phyloP scores from a whole-genome alignment of 2,797 vertebrate genomes.

The Pogonophryne albipinna region DNA sequence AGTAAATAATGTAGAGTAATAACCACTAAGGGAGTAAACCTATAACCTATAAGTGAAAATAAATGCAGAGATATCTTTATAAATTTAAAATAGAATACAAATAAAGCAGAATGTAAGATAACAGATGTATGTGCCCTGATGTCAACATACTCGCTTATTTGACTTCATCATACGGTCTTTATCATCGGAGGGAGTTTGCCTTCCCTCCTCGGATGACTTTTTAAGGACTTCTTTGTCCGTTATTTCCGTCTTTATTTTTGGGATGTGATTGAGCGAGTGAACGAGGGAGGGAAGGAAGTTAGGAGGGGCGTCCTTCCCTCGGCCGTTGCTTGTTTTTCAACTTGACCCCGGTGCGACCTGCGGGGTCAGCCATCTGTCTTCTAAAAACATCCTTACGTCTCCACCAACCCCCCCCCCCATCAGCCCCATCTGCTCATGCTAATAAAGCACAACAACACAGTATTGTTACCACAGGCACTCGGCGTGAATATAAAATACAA shows the following conservation, averaged over 20 bases:
- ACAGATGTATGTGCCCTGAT: too few relatives aligned
- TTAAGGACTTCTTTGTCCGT: neutral
- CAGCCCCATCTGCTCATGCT: constrained; percentile 38
- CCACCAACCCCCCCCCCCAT: neutral
- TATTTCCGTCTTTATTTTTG: constrained; percentile 21
- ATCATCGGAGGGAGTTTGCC: neutral
- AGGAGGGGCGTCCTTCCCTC: constrained; percentile 41
- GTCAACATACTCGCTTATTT: neutral
- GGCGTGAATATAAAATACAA: neutral
- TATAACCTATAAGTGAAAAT: too few relatives aligned
- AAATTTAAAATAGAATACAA: too few relatives aligned
- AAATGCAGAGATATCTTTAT: too few relatives aligned
- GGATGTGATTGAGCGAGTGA: constrained; percentile 25
- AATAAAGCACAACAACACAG: neutral
- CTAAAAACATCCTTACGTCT: constrained; percentile 47
- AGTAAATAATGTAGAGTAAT: too few relatives aligned
- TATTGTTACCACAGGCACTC: neutral
- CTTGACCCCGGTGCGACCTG: constrained; percentile 61
- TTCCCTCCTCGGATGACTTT: too few relatives aligned
- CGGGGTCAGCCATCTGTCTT: constrained; percentile 73
- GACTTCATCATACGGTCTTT: neutral
- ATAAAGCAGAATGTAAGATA: too few relatives aligned
- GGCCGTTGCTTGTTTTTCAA: constrained; percentile 60
- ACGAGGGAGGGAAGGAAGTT: constrained; percentile 47
- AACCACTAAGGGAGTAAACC: too few relatives aligned